Base-by-base conservation (phyloP, 2,888 invertebrate species). In the Amphipyra tragopoginis region DNA sequence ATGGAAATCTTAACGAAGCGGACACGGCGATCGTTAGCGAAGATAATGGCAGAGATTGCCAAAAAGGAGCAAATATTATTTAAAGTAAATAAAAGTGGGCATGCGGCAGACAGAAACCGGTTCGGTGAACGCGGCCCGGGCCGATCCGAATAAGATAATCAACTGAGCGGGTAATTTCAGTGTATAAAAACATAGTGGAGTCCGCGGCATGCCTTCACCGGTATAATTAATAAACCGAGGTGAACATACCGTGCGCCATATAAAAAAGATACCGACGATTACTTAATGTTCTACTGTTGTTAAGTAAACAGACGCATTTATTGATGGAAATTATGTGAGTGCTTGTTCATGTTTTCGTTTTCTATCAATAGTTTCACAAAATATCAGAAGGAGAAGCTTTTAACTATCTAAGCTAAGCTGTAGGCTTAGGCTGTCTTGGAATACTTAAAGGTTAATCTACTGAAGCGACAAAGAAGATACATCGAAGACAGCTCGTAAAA, bases 61-160 rank as follows among this genome's bases (percentile, higher is more conserved):
- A 92, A 94, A 94, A 92, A 86, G 77, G 89, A 93, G 89, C 91
- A 94, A 94, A 93, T 92, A 87, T 89, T 85, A 84, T 88, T 87
- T 90, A 93, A 93, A 93, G 88, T 92, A 94, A 94, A 94, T 92
- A 93, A 93, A 94, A 90, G 84, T 88, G 87, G 84, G 88, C 90
- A 84, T 88, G 91, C 90, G 90, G 86, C 83, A 79, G 84, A 82
- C 80, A 67, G 83, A 84, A 91, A 93, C 93, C 90, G 80, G 93
- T 93, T 91, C 74, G 74, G 78, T 80, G 84, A 83, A 80, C 80
- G 67, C 70, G 77, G 84, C 81, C 79, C 80, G 84, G 86, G 83
- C 83, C 88, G 89, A 88, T 86, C 84, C 89, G 89, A 91, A 92
- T 92, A 90, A 91, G 91, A 93, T 93, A 93, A 93, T 93, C 92